Base-by-base conservation (phyloP, 2,888 invertebrate species). In the Seira ritae region DNA sequence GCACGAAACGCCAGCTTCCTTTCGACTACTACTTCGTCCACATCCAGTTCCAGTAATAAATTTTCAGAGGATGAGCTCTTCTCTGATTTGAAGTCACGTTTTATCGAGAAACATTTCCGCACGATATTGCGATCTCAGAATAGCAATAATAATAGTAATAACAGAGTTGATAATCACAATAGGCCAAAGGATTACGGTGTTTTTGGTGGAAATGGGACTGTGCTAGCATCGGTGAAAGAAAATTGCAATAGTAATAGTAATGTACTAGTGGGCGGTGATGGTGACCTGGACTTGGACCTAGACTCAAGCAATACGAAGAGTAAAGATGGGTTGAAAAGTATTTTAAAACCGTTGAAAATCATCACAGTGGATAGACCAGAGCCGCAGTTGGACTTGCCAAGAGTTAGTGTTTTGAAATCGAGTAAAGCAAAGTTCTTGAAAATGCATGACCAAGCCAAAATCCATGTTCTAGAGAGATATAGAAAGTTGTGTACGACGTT, bases 31-130 rank as follows among this genome's bases (percentile, higher is more conserved):
- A 31, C 73, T 0, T 62, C 62, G 12, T n/a, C 55, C 15, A n/a
- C 1, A 4, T 55, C 62, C 37, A 24, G 3, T 15, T 46, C 1
- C 55, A 17, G 55, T 20, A 19, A 12, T 19, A 80, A 71, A 20
- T 8, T 80, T 8, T 75, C 80, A 0, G 80, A 80, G 50, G 80
- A 75, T 17, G 70, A 80, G 31, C 20, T 80, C 0, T 66, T 80
- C 22, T 68, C 74, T 20, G 75, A 80, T 50, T 74, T 80, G 17
- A 80, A 80, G 24, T 70, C 80, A 4, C 74, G 80, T 0, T 80
- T 80, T 66, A 66, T 80, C 66, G 80, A 80, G 46, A 80, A 75
- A 24, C 80, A 80, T 19, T 80, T 80, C 60, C 80, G 75, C 46
- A 75, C 80, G 8, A 75, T 80, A 65, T 69, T 75, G 23, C 17